A percentile compares a stretch with the other conserved stretches of the same genome.
These are phyloP conservation scores for Halcyon chelicuti DNA, from an alignment of 2,797 vertebrate species.

Conservation along the genomic window DNA sequence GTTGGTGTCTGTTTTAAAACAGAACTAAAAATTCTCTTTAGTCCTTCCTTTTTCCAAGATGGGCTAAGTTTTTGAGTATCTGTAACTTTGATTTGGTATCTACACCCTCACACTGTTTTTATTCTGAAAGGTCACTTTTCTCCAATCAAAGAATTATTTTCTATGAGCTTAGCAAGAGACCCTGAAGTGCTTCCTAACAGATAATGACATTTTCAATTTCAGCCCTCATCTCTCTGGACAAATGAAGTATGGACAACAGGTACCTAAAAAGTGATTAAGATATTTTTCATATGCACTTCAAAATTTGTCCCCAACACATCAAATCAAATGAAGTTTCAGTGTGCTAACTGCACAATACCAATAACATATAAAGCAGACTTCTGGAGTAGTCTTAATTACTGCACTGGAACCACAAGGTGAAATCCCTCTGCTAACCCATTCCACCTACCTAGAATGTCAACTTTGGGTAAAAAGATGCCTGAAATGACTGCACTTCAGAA, in stretches of 20 bases:
- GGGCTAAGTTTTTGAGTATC: not conserved
- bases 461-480: not conserved
- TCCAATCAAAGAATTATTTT: not conserved
- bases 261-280: not conserved
- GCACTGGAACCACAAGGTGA: not conserved
- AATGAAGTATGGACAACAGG: not conserved
- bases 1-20: not conserved
- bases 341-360: not conserved
- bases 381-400: not conserved
- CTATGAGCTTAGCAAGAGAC: not conserved
- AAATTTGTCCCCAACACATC: not conserved
- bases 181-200: not conserved
- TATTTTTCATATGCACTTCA: not conserved
- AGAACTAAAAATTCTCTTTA: not conserved
- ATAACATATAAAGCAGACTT: not conserved
- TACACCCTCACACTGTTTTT: not conserved
- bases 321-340: not conserved
- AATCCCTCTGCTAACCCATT: not conserved
- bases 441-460: not conserved
- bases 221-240: not conserved
- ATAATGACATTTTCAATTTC: not conserved
- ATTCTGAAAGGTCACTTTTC: not conserved
- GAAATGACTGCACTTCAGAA: not conserved
- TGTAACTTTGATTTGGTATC: not conserved
- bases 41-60: not conserved